phyloP scores from a whole-genome alignment of 2,888 invertebrate genomes.

The Clepsis dumicolana region DNA sequence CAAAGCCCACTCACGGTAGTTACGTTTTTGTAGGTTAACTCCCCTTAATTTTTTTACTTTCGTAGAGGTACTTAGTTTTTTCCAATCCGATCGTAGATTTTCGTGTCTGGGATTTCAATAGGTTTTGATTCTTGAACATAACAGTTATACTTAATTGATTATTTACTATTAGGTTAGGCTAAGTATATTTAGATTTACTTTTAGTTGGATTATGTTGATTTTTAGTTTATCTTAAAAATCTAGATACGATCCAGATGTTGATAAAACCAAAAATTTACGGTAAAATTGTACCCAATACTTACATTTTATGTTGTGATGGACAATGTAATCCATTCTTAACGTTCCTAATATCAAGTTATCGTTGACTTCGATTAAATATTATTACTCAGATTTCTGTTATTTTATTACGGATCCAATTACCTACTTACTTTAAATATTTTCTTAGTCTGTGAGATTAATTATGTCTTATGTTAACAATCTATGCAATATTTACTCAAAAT shows the following conservation, averaged over 20 bases:
- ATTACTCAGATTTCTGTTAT: background rate
- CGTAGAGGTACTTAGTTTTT: too few species aligned
- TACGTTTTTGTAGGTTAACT: too few species aligned
- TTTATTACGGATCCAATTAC: background rate
- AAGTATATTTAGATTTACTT: background rate
- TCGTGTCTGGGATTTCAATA: background rate
- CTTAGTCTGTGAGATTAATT: too few species aligned
- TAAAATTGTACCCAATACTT: background rate
- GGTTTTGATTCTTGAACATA: background rate
- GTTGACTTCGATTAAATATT: slow-evolving; percentile 8
- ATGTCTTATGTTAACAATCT: too few species aligned
- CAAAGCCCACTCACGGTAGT: too few species aligned
- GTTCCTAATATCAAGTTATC: background rate
- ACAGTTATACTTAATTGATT: background rate
- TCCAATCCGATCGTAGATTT: too few species aligned
- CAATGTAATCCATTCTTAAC: background rate
- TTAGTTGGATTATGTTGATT: slow-evolving; percentile 10
- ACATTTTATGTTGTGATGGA: background rate
- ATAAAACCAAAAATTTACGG: background rate
- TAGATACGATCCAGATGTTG: background rate
- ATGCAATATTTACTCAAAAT: too few species aligned
- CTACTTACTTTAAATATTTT: too few species aligned
- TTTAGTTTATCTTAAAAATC: background rate
- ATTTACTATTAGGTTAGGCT: background rate
- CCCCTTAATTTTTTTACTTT: too few species aligned